Base-by-base conservation (phyloP, 1,140 invertebrate species). In the Drosophila watanabei region DNA sequence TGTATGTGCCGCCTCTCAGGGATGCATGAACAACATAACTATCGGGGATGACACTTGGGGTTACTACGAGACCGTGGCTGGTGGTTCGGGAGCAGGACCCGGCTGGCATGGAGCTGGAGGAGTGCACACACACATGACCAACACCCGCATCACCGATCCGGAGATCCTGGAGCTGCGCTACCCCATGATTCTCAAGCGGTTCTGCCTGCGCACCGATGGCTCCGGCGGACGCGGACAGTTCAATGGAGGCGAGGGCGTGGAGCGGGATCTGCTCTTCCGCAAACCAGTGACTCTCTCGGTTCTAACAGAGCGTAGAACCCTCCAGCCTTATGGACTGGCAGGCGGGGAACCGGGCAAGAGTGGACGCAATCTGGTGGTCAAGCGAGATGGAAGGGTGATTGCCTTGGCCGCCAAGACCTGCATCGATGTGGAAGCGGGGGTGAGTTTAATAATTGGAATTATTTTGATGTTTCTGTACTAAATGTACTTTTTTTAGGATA, bases 11-110 rank as follows among this genome's bases (percentile, higher is more conserved):
- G 99, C 99, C 10, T 99, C 98, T 2, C 98, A 99, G 93, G 99
- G 99, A 10, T 99, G 99, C 93, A 99, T 99, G 99, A 99, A 99
- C 93, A 99, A 99, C 92, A 95, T 99, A 16, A 99, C 99, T 0
- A 97, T 99, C 91, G 99, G 99, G 0, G 98, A 99, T 87, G 95
- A 97, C 9, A 94, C 95, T 63, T 98, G 98, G 95, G 98, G 98
- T 1, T 99, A 99, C 93, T 99, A 99, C 92, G 99, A 99, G 94
- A 99, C 99, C 1, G 98, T 99, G n/a, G 98, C 98, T 7, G 99
- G 99, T 30, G 99, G 99, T 35, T 97, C 98, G 73, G 99, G 99
- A 28, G 99, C 99, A n/a, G 98, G 98, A 46, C 97, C 98, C 0
- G 95, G 95, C 1, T 99, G 98, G 97, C 89, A 97, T 93, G 98